Conservation (phyloP, 2,797 vertebrate species). For the Heteromormyrus szaboi region DNA sequence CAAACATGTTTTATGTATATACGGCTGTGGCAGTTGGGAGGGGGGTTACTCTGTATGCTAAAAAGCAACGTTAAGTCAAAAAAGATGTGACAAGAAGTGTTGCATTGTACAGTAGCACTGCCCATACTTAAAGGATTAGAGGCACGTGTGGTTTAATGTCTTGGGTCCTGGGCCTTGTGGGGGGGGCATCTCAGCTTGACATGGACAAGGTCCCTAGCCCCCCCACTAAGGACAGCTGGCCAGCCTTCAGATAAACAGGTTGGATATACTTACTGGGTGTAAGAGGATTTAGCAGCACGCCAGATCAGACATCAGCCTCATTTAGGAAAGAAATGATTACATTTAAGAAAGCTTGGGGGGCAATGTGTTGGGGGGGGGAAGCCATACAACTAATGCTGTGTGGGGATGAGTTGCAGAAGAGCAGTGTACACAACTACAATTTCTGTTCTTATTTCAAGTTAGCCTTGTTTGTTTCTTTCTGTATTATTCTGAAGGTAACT, state of each 20-base stretch:
- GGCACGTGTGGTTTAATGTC: constrained; percentile 26
- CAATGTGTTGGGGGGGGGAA: not conserved
- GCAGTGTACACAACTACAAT: not conserved
- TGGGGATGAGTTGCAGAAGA: not conserved
- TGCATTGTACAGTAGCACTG: not conserved
- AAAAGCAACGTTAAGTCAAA: not conserved
- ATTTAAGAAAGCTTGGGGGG: constrained; percentile 32
- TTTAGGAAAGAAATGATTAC: constrained; percentile 57
- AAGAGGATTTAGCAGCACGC: constrained; percentile 68
- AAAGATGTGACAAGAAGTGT: not conserved
- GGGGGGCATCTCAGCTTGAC: constrained; percentile 23
- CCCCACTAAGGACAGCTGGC: constrained; percentile 63
- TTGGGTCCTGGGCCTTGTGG: constrained; percentile 29
- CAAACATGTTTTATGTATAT: not conserved
- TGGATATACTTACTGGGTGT: constrained; percentile 60
- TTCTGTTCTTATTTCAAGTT: not conserved
- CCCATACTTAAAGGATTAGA: constrained; percentile 34
- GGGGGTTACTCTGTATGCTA: not conserved
- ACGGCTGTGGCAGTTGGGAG: not conserved
- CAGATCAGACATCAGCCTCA: constrained; percentile 66
- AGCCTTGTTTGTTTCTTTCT: not conserved
- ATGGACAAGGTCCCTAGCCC: constrained; percentile 31
- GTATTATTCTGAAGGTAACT: not conserved
- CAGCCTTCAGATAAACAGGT: constrained; percentile 43
- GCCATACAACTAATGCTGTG: not conserved